Base-by-base conservation (phyloP, 2,888 invertebrate species). In the Lomographa bimaculata region DNA sequence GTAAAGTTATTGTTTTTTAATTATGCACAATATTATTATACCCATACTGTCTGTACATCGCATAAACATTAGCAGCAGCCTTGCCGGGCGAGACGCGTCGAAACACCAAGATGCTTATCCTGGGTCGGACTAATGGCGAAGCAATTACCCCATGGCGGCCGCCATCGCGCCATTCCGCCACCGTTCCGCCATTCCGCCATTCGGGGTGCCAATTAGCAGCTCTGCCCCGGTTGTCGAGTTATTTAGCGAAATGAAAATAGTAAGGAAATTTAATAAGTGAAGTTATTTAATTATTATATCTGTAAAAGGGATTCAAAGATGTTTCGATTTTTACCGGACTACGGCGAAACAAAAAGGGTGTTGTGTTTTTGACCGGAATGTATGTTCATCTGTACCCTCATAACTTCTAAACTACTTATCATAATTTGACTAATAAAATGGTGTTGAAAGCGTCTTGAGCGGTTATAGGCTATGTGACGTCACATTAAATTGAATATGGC, bases 81-180 rank as follows among this genome's bases (percentile, higher is more conserved):
- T n/a, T n/a, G n/a, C n/a, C n/a, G n/a, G 8, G 34, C n/a, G 34
- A 24, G 19, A 11, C 18, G 40, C 54, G 54, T 44, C 56, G 56
- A 60, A 64, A 63, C 61, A 65, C 60, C 69, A 60, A 58, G 69
- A 68, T 71, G 54, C 49, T 64, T 67, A 61, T 67, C 68, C 61
- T 54, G 57, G 35, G 33, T 46, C 55, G 50, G 62, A 62, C 73
- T 78, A 76, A 75, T 75, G 78, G 73, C 64, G 61, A 48, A 56
- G 72, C 72, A 77, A 79, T 79, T 78, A 78, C 71, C 54, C 17
- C 33, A 19, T 26, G 8, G 59, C 60, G 50, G 44, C 53, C 41
- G 46, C 48, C 34, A 48, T 37, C 38, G 48, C 8, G 32, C 35
- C 38, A 18, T 37, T 41, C 50, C 8, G 32, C 35, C 38, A 18